Evolutionary conservation across 2,888 invertebrate species (phyloP).

Genomic region (Hemicrepidius hirtus): DNA sequence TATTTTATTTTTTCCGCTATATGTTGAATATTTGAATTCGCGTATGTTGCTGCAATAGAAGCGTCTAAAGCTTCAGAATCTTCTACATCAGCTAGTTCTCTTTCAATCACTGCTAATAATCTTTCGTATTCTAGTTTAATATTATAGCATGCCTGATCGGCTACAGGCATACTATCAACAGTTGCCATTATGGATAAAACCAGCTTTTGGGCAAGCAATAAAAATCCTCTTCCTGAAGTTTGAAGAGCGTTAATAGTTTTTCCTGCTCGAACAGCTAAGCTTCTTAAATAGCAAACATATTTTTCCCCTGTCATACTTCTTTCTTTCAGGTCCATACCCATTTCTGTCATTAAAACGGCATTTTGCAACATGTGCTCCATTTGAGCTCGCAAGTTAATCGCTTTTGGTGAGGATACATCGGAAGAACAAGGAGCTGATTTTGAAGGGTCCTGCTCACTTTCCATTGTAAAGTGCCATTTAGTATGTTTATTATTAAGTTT

Average conservation of each 20-base stretch:
- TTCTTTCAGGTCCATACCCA: conserved; percentile 70
- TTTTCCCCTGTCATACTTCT: conserved; percentile 68
- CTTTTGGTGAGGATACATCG: conserved; percentile 12
- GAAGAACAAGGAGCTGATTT: background rate
- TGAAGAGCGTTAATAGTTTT: conserved; percentile 67
- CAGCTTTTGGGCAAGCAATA: conserved; percentile 67
- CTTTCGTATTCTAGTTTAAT: conserved; percentile 67
- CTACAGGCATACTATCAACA: conserved; percentile 56
- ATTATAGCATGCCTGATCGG: conserved; percentile 55
- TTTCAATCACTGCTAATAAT: conserved; percentile 67
- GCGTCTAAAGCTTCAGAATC: conserved; percentile 63
- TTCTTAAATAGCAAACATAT: conserved; percentile 68
- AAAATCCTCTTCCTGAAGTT: conserved; percentile 65
- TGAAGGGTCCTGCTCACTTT: background rate
- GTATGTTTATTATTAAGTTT: too few relatives aligned
- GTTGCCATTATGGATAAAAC: conserved; percentile 59
- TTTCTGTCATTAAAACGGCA: conserved; percentile 69
- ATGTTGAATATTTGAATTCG: conserved; percentile 56
- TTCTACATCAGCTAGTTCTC: conserved; percentile 66
- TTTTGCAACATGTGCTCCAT: conserved; percentile 67
- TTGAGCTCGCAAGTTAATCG: conserved; percentile 56
- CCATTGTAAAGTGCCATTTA: background rate
- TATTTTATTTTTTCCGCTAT: conserved; percentile 68
- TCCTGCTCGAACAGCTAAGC: conserved; percentile 66
- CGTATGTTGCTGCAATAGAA: conserved; percentile 29